Percentiles rank a stretch among this genome's conserved stretches.
These are phyloP conservation scores for Noctua pronuba DNA, from an alignment of 2,888 invertebrate species.

Conservation along the genomic window DNA sequence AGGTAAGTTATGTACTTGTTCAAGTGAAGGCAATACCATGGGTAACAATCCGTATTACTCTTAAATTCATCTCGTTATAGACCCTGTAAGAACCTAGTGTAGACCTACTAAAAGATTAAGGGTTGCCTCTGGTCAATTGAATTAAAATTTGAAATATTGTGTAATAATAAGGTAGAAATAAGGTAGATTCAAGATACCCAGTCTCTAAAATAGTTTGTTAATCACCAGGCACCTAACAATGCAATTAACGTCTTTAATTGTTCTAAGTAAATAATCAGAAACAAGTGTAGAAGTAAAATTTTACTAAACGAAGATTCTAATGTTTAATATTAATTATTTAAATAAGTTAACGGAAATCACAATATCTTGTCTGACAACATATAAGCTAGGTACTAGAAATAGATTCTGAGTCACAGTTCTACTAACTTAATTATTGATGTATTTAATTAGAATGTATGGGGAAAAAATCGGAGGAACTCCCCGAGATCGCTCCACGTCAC, in stretches of 20 bases:
- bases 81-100: neutral
- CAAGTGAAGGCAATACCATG: neutral
- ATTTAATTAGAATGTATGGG: slow-evolving; percentile 14
- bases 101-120: neutral
- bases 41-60: neutral
- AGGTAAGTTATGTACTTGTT: neutral
- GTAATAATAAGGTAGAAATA: neutral
- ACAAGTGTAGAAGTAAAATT: neutral
- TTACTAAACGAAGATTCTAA: neutral
- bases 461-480: slow-evolving; percentile 58
- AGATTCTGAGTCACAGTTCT: slow-evolving; percentile 30
- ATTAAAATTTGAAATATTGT: neutral
- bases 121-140: neutral
- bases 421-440: slow-evolving; percentile 23
- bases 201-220: neutral
- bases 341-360: neutral
- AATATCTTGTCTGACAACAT: neutral
- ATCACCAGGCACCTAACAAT: neutral
- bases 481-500: slow-evolving; percentile 49
- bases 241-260: neutral
- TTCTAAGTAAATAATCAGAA: neutral
- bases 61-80: neutral
- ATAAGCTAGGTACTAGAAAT: slow-evolving; percentile 1
- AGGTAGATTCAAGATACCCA: neutral
- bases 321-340: neutral